Evolutionary conservation across 2,888 invertebrate species (phyloP).

Genomic region (Euclidia mi): DNA sequence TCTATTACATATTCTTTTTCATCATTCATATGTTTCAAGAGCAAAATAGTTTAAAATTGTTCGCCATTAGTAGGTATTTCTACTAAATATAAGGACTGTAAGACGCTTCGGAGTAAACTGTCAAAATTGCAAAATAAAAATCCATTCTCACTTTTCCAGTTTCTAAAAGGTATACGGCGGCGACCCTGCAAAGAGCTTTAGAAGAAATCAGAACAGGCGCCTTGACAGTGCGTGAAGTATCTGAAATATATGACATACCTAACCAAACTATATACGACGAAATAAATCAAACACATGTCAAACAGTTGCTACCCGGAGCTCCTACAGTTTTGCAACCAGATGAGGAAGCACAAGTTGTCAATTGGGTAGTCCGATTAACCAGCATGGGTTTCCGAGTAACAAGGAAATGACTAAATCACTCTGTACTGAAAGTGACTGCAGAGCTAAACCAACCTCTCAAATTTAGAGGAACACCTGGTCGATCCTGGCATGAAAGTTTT

Average conservation of each 20-base stretch:
- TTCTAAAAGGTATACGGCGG: slow-evolving; percentile 11
- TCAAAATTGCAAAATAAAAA: no score
- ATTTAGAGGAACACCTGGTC: slow-evolving; percentile 11
- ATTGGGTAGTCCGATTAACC: slow-evolving; percentile 7
- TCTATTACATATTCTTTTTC: no score
- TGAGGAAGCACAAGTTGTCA: slow-evolving; percentile 9
- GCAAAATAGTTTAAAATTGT: no score
- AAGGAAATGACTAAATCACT: slow-evolving; percentile 5
- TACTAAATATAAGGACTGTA: no score
- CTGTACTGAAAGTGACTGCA: slow-evolving; percentile 10
- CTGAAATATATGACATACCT: slow-evolving; percentile 13
- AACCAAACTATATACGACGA: no score
- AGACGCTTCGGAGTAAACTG: no score
- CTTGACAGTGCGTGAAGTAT: slow-evolving; percentile 9
- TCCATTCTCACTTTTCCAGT: no score
- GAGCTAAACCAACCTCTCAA: slow-evolving; percentile 7
- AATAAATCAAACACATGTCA: slow-evolving; percentile 15
- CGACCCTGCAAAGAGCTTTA: slow-evolving; percentile 12
- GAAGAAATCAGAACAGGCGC: slow-evolving; percentile 6
- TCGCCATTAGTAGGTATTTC: no score
- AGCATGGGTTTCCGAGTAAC: slow-evolving; percentile 15
- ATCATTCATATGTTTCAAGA: no score
- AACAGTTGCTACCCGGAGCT: no score
- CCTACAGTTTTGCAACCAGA: no score
- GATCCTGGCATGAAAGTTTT: slow-evolving; percentile 10